Evolutionary conservation across 2,888 invertebrate species (phyloP).

Genomic region (Agelastica alni): DNA sequence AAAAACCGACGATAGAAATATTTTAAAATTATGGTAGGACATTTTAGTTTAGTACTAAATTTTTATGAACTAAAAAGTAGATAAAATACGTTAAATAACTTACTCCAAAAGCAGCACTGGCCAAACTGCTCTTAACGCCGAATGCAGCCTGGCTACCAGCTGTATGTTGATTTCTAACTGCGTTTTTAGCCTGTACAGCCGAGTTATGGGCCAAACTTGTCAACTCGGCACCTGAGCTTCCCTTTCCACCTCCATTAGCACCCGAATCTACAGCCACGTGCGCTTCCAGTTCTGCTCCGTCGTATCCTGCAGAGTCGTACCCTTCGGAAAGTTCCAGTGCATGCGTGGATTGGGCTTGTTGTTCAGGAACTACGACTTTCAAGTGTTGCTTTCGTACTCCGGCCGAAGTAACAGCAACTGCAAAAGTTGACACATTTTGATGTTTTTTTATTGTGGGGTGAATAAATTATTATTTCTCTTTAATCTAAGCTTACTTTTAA

Average conservation of each 20-base stretch:
- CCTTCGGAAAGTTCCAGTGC: constrained; percentile 10
- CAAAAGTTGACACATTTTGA: too few species aligned
- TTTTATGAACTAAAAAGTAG: too few species aligned
- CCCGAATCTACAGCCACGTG: neutral
- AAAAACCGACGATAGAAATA: too few species aligned
- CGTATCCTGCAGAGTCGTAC: constrained; percentile 24
- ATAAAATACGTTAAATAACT: constrained; percentile 28
- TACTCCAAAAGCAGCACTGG: constrained; percentile 66
- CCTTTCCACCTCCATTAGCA: constrained; percentile 10
- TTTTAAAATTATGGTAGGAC: too few species aligned
- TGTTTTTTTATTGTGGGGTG: too few species aligned
- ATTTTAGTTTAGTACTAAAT: too few species aligned
- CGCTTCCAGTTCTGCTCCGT: constrained; percentile 9
- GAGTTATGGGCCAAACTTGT: constrained; percentile 69
- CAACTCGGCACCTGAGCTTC: constrained; percentile 63
- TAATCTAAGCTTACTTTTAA: too few species aligned
- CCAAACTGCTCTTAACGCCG: constrained; percentile 72
- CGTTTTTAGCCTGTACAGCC: constrained; percentile 73
- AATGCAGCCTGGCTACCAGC: constrained; percentile 77
- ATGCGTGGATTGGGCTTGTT: constrained; percentile 33
- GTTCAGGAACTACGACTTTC: constrained; percentile 38
- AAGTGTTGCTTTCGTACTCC: constrained; percentile 19
- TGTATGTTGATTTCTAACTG: constrained; percentile 68
- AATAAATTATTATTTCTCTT: too few species aligned
- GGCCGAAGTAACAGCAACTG: constrained; percentile 33